Percentiles rank a stretch among this genome's conserved stretches.
Evolutionary conservation across 2,797 vertebrate genomes (phyloP).

Genomic region (Somateria mollissima): DNA sequence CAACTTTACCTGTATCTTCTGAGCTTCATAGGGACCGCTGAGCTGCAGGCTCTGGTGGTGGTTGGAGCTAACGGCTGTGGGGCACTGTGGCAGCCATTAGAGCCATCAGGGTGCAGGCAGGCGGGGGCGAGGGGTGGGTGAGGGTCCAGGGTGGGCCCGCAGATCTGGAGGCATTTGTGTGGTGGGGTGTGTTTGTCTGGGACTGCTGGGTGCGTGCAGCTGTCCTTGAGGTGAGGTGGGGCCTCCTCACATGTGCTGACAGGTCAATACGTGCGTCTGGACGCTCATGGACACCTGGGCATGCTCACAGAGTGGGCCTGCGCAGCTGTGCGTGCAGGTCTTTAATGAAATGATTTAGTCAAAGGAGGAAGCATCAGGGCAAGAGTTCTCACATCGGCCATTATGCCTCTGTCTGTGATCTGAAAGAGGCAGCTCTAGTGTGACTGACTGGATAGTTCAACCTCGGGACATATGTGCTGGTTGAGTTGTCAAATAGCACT

Average conservation of each 20-base stretch:
- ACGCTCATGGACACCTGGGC: too few relatives aligned
- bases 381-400: neutral
- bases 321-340: accelerated
- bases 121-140: too few relatives aligned
- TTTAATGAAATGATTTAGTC: neutral
- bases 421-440: neutral
- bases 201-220: accelerated
- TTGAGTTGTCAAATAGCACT: neutral
- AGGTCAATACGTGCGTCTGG: too few relatives aligned
- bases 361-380: neutral
- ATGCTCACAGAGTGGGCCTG: accelerated
- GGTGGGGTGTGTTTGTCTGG: accelerated
- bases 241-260: neutral
- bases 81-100: too few relatives aligned
- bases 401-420: neutral
- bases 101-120: too few relatives aligned
- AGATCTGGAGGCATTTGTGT: too few relatives aligned
- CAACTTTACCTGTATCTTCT: neutral
- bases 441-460: neutral
- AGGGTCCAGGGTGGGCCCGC: too few relatives aligned
- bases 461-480: accelerated
- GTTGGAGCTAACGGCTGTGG: too few relatives aligned
- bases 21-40: neutral
- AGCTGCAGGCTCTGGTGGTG: neutral
- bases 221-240: neutral